These are phyloP conservation scores for Scomber scombrus DNA, from an alignment of 2,113 vertebrate genomes.

Conservation along the genomic window DNA sequence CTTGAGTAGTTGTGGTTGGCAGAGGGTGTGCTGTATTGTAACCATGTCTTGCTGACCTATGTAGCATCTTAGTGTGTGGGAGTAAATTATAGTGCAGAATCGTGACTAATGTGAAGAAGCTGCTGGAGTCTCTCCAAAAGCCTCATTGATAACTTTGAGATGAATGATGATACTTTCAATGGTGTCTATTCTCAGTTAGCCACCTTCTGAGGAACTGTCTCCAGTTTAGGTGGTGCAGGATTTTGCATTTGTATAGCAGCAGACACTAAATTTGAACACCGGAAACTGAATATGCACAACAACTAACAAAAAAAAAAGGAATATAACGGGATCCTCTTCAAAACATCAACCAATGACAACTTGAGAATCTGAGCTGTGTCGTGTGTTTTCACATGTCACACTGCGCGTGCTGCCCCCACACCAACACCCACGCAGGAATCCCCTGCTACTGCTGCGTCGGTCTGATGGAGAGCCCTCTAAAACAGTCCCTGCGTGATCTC, in stretches of 20 bases:
- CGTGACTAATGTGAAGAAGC: conserved; percentile 57
- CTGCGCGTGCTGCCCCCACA: conserved; percentile 26
- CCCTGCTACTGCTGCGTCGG: conserved; percentile 55
- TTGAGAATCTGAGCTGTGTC: conserved; percentile 19
- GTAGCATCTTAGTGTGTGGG: conserved; percentile 42
- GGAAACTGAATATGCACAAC: not conserved
- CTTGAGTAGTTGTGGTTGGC: not conserved
- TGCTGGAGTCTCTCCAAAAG: conserved; percentile 1
- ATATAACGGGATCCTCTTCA: not conserved
- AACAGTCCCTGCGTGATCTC: conserved; percentile 34
- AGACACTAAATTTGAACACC: not conserved
- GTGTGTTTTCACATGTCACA: conserved; percentile 27
- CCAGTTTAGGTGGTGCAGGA: not conserved
- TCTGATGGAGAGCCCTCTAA: conserved; percentile 61
- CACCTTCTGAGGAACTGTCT: not conserved
- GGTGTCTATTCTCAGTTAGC: not conserved
- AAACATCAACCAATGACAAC: not conserved
- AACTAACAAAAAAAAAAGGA: not conserved
- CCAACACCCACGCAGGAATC: conserved; percentile 69
- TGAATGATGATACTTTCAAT: not conserved
- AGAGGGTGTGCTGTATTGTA: conserved; percentile 1
- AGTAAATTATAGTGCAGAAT: conserved; percentile 46
- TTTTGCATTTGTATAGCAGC: not conserved
- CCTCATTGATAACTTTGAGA: conserved; percentile 14
- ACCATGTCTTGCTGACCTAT: conserved; percentile 15